Evolutionary conservation across 2,113 vertebrate genomes (phyloP).

Genomic region (Orientallactaga bullata): DNA sequence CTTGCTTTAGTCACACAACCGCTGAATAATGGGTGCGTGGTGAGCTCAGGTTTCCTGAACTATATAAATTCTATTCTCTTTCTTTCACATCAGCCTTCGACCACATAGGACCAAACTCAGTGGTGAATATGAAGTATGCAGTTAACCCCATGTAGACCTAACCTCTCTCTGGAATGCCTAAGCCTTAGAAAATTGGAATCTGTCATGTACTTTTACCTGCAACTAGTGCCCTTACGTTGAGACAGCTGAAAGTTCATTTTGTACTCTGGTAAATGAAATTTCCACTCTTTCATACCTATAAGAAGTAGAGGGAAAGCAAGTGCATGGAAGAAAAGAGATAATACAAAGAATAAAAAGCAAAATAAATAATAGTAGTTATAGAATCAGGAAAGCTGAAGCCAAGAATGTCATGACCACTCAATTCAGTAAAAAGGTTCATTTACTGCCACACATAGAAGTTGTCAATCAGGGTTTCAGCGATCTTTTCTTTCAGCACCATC

Average conservation of each 20-base stretch:
- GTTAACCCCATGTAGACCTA: neutral
- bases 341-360: neutral
- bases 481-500: neutral
- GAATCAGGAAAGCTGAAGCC: neutral
- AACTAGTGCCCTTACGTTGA: neutral
- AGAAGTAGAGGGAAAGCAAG: neutral
- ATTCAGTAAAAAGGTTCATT: neutral
- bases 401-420: neutral
- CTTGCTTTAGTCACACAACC: neutral
- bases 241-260: neutral
- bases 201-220: neutral
- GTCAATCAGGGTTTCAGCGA: constrained; percentile 18
- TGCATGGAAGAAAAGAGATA: neutral
- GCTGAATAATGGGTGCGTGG: neutral
- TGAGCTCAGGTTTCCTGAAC: neutral
- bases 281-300: neutral
- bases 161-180: neutral
- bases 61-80: neutral
- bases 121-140: neutral
- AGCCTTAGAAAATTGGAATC: neutral
- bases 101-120: neutral
- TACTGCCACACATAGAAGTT: neutral
- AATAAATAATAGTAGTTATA: neutral
- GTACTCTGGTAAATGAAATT: neutral
- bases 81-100: neutral